A percentile compares a stretch with the other conserved stretches of the same genome.
phyloP scores from a whole-genome alignment of 2,113 vertebrate species.

The Melospiza melodia region DNA sequence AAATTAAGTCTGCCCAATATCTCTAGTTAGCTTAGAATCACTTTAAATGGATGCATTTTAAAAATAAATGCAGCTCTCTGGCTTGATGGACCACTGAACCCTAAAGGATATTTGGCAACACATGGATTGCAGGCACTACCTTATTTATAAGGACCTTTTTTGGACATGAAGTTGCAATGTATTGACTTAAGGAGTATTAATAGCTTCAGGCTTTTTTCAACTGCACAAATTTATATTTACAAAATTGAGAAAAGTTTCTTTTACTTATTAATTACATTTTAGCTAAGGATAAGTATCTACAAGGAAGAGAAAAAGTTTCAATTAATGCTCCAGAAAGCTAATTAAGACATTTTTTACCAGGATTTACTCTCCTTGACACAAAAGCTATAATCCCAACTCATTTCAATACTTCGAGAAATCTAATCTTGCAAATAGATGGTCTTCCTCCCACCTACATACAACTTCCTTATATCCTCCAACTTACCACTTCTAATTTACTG shows the following conservation, averaged over 20 bases:
- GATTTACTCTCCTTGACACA: background rate
- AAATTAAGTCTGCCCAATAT: background rate
- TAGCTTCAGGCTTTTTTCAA: background rate
- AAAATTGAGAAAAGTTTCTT: background rate
- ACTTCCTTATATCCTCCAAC: background rate
- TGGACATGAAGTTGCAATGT: background rate
- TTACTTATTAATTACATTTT: background rate
- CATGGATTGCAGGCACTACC: background rate
- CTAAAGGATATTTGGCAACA: background rate
- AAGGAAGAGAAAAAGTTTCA: background rate
- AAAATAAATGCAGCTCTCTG: background rate
- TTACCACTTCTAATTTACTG: background rate
- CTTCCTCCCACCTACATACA: background rate
- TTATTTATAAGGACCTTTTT: background rate
- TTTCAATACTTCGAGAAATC: background rate
- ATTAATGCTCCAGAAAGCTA: background rate
- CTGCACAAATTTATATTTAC: background rate
- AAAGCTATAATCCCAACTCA: background rate
- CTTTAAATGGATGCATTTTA: background rate
- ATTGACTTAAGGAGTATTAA: background rate
- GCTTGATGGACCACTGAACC: background rate
- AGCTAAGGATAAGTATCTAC: background rate
- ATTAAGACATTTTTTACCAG: background rate
- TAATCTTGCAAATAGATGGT: background rate
- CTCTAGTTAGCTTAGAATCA: background rate